Base-by-base conservation (phyloP, 64 coral and sea anemone species). In the Trachythela sp. region DNA sequence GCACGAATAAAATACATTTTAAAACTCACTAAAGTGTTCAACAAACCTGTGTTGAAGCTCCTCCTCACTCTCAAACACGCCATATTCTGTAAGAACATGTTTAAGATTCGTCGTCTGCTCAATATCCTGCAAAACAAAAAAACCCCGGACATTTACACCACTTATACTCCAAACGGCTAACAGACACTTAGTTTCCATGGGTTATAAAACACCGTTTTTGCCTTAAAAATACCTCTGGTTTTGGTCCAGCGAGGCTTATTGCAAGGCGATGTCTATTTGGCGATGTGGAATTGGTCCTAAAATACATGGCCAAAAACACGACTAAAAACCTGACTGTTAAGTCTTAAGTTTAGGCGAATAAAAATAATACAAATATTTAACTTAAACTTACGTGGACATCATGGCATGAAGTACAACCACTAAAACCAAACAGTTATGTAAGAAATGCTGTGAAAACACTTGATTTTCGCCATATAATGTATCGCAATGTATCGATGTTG, bases 31-130 rank as follows among this genome's bases (percentile, higher is more conserved):
- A n/a, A n/a, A n/a, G n/a, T n/a, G n/a, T 20, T 22, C 1, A 60
- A 67, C 86, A 50, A 58, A 94, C 95, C 95, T 88, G 70, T 99
- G 95, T 40, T 99, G 95, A 33, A 99, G 95, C 27, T 99, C 95
- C 42, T 97, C 95, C 26, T 97, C 95, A 38, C 84, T 92, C 40
- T 97, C 95, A 86, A 97, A 97, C 41, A 99, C 95, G 86, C 93
- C 93, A 94, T 99, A 99, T 15, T 90, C 91, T 88, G 89, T 94
- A 20, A 99, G 89, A 10, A 91, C 54, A 36, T 99, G 91, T 35
- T 94, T 93, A 38, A 99, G 56, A 11, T 91, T 85, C 54, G 93
- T 93, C 3, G 95, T 94, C 13, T 93, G 14, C 87, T 89, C 45
- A 49, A 91, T 84, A 86, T 99, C 95, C 95, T 99, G 34, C 85